Conservation (phyloP, 2,797 vertebrate species). For the Acanthurus lineatus region DNA sequence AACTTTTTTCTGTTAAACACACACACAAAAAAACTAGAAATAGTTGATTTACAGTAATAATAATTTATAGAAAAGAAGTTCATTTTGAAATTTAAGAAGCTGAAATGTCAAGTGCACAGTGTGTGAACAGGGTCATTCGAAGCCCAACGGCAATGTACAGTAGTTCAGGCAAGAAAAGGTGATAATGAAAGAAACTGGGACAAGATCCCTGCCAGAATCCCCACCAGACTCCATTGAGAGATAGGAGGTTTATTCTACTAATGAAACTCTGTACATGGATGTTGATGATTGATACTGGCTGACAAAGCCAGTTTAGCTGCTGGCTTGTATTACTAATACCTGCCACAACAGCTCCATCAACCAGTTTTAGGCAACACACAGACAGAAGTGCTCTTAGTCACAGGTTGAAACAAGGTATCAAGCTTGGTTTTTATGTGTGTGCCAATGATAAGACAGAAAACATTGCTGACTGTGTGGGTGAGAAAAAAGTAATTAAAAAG, state of each 20-base stretch:
- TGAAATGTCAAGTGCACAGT: neutral
- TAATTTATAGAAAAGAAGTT: neutral
- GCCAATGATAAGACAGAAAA: neutral
- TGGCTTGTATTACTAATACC: conserved; percentile 21
- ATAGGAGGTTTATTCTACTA: conserved; percentile 28
- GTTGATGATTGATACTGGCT: conserved; percentile 28
- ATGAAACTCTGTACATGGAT: neutral
- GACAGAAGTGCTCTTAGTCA: neutral
- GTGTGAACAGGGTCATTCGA: neutral
- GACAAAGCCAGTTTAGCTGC: conserved; percentile 36
- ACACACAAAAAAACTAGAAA: too few relatives aligned
- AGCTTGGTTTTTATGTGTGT: neutral
- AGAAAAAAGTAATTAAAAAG: neutral
- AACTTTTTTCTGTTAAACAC: neutral
- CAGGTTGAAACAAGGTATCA: neutral
- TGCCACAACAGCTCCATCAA: conserved; percentile 27
- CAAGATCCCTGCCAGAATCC: neutral
- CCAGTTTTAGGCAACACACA: conserved; percentile 3
- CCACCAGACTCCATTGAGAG: neutral
- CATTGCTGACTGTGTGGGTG: neutral
- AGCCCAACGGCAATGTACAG: neutral
- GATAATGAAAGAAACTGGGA: conserved; percentile 14
- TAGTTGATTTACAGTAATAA: neutral
- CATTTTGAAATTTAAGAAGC: neutral
- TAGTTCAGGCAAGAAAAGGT: neutral